phyloP scores from a whole-genome alignment of 2,888 invertebrate genomes.

The Hirtodrosophila trivittata region DNA sequence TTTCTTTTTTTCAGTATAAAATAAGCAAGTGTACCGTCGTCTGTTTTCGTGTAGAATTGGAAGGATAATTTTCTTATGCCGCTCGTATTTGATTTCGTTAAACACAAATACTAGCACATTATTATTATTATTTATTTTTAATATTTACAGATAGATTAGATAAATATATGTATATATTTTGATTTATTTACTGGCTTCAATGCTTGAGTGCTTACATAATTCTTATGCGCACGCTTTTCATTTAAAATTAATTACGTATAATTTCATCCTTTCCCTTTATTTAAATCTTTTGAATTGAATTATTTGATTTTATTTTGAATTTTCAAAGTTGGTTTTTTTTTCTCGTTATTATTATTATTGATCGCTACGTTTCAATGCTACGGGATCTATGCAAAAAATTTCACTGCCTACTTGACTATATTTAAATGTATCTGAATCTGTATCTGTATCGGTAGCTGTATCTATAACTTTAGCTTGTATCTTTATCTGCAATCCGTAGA shows the following conservation, averaged over 20 bases:
- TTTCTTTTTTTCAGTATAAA: conserved; percentile 30
- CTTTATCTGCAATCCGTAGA: conserved; percentile 15
- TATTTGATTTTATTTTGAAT: conserved; percentile 16
- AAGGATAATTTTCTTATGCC: conserved; percentile 68
- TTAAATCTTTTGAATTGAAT: conserved; percentile 6
- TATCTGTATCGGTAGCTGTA: conserved; percentile 10
- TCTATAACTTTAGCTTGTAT: conserved; percentile 6
- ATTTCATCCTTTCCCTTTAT: conserved; percentile 22
- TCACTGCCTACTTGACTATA: conserved; percentile 53
- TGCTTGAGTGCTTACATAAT: conserved; percentile 18
- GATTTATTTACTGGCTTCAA: conserved; percentile 7
- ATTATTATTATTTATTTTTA: conserved; percentile 45
- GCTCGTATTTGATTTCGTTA: conserved; percentile 51
- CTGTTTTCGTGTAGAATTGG: conserved; percentile 51
- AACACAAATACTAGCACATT: conserved; percentile 31
- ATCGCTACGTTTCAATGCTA: conserved; percentile 36
- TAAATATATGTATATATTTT: conserved; percentile 19
- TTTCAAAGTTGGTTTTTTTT: not conserved
- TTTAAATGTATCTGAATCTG: conserved; percentile 12
- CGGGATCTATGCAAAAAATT: conserved; percentile 65
- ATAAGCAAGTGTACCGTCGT: conserved; percentile 19
- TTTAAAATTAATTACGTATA: conserved; percentile 72
- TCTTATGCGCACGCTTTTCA: conserved; percentile 32
- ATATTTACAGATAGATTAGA: conserved; percentile 46
- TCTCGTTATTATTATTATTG: conserved; percentile 16